Evolutionary conservation across 2,888 invertebrate species (phyloP).

Genomic region (Pristionchus exspectatus): DNA sequence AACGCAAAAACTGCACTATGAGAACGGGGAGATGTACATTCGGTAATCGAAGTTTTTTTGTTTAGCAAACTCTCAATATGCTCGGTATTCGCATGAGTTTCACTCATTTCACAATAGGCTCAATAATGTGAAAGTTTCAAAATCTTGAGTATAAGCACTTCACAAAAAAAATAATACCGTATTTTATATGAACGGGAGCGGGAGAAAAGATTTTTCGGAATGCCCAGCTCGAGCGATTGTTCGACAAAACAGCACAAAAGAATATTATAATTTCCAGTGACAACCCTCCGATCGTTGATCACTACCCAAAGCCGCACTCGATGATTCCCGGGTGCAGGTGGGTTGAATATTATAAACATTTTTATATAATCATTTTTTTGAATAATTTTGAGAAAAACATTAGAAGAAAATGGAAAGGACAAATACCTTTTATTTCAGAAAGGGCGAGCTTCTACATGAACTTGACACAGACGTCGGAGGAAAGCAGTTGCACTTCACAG

Average conservation of each 20-base stretch:
- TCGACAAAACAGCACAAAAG: not conserved
- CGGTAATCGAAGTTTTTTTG: not conserved
- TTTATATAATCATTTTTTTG: not conserved
- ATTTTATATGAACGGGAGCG: too few species aligned
- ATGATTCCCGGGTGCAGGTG: slow-evolving; percentile 37
- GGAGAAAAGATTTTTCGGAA: not conserved
- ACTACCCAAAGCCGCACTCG: slow-evolving; percentile 44
- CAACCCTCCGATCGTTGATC: slow-evolving; percentile 50
- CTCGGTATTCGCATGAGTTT: not conserved
- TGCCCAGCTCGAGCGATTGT: not conserved
- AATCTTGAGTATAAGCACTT: too few species aligned
- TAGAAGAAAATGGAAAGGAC: not conserved
- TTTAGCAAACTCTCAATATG: not conserved
- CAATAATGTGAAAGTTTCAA: not conserved
- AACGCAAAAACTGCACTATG: slow-evolving; percentile 41
- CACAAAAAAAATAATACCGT: too few species aligned
- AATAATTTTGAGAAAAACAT: not conserved
- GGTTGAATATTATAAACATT: not conserved
- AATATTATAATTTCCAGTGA: not conserved
- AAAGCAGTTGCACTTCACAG: slow-evolving; percentile 38
- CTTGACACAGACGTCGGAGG: slow-evolving; percentile 42
- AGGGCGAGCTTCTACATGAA: slow-evolving; percentile 50
- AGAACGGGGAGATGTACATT: slow-evolving; percentile 54
- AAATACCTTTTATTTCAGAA: slow-evolving; percentile 9
- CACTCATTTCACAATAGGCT: not conserved